Conservation (phyloP, 2,797 vertebrate genomes). For the Halcyon badia region DNA sequence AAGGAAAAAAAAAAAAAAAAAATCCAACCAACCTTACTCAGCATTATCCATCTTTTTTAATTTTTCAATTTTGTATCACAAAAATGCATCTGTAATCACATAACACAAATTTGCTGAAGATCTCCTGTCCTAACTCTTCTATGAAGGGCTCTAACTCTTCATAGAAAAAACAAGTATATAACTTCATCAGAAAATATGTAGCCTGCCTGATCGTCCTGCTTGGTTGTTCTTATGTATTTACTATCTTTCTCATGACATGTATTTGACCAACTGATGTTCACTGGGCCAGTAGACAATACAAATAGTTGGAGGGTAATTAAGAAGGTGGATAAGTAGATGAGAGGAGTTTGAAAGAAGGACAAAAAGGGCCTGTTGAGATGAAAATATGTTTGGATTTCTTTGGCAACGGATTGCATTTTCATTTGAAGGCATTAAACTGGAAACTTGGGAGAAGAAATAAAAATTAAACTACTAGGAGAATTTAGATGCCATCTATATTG, state of each 20-base stretch:
- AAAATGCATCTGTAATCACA: not conserved
- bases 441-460: not conserved
- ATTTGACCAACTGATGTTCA: not conserved
- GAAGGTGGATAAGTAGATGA: not conserved
- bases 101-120: not conserved
- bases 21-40: accelerated
- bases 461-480: not conserved
- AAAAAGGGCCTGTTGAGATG: not conserved
- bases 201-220: not conserved
- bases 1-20: not conserved
- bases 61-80: not conserved
- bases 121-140: not conserved
- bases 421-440: not conserved
- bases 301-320: not conserved
- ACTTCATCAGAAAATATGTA: not conserved
- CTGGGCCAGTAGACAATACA: not conserved
- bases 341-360: not conserved
- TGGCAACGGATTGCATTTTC: not conserved
- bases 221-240: not conserved
- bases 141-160: not conserved
- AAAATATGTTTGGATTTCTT: not conserved
- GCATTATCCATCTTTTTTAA: not conserved
- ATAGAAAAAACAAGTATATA: not conserved
- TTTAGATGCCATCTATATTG: not conserved
- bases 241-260: not conserved